Evolutionary conservation across 2,888 invertebrate species (phyloP), one percentile per base, ranked within the genome.

Genomic region (Pseudanteris insignis): DNA sequence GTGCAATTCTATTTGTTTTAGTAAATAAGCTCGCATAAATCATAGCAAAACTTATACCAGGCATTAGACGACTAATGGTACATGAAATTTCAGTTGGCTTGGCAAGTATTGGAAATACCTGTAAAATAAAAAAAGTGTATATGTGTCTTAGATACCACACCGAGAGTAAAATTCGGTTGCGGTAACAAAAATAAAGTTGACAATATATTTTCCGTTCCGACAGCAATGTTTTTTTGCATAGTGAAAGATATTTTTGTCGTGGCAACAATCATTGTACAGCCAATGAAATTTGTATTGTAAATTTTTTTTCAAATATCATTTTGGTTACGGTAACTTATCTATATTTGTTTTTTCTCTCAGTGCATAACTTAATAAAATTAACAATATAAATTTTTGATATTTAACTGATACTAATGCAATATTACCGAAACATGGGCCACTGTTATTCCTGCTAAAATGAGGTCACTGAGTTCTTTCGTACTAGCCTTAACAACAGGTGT

Each of bases 401-500:
- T 13, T 30, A 13, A n/a, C 12, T 2, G 13, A 13, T 30, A 9
- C 13, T 13, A 30, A n/a, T n/a, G n/a, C n/a, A n/a, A n/a, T 8
- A 30, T 68, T 60, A 74, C 75, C 34, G 73, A 71, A 8, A 71
- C 55, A 36, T 75, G 74, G 12, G 74, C 71, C 11, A 72, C 51
- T 14, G 68, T 69, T 74, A 80, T 79, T 24, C 88, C 87, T 12
- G 81, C 82, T 63, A 91, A 82, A 65, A 91, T 88, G 64, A 90
- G 84, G 76, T 90, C 90, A 71, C 88, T 88, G 32, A 87, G 81
- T 73, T 86, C 86, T 48, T 85, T 81, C 2, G 86, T 86, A 32
- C 86, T 86, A 2, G 86, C 84, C 81, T 90, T 89, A 26, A 92
- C 91, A 2, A 91, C 88, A 1, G 91, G 90, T 0, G 91, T 92